phyloP scores from a whole-genome alignment of 2,888 invertebrate species.

The Stegana nigrithorax region DNA sequence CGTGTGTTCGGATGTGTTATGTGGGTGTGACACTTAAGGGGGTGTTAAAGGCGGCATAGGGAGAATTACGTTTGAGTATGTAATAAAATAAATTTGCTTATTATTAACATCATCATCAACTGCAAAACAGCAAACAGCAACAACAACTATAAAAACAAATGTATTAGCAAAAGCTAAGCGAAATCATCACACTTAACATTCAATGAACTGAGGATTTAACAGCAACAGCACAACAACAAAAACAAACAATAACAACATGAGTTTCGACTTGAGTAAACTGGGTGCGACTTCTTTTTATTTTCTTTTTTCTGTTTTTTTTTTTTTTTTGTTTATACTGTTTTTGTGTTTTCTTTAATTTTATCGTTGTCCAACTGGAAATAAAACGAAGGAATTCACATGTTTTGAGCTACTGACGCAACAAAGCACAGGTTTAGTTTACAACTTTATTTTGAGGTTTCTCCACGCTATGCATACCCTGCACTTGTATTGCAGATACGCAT shows the following conservation, averaged over 20 bases:
- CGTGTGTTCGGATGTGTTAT: too few relatives aligned
- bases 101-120: background rate
- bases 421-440: too few relatives aligned
- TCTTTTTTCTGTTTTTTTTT: background rate
- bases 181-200: too few relatives aligned
- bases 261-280: background rate
- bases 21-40: too few relatives aligned
- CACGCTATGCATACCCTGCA: too few relatives aligned
- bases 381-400: background rate
- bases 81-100: background rate
- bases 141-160: background rate
- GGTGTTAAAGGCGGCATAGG: constrained; percentile 6
- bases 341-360: background rate
- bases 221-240: background rate
- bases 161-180: background rate
- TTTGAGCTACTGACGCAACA: constrained; percentile 5
- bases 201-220: background rate
- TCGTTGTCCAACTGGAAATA: background rate
- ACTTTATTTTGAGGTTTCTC: too few relatives aligned
- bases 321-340: background rate
- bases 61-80: constrained; percentile 5
- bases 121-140: background rate
- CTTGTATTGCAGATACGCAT: too few relatives aligned
- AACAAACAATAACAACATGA: background rate
- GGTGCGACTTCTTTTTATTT: background rate